Evolutionary conservation across 2,797 vertebrate genomes (phyloP).

Genomic region (Fundulus diaphanus): DNA sequence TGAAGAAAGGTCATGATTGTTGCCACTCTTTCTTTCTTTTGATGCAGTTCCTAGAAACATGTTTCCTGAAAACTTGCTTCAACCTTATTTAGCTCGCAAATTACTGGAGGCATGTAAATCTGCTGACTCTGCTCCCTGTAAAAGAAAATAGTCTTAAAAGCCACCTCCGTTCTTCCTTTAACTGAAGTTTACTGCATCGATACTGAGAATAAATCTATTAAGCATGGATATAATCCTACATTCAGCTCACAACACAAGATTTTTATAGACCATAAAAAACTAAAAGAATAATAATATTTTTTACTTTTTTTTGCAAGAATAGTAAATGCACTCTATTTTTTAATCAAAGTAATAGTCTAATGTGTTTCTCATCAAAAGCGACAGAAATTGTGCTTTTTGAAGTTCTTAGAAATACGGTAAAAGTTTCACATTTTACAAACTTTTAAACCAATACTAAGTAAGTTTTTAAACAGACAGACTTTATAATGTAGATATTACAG

Average conservation of each 20-base stretch:
- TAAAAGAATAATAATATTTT: too few relatives aligned
- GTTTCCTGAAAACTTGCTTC: conserved; percentile 12
- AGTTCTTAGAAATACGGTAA: too few relatives aligned
- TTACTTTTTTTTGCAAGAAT: too few relatives aligned
- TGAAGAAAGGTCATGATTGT: not conserved
- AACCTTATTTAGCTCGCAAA: conserved; percentile 43
- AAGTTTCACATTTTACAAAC: too few relatives aligned
- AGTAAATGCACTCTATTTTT: too few relatives aligned
- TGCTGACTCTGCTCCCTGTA: not conserved
- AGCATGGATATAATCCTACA: not conserved
- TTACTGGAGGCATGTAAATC: conserved; percentile 19
- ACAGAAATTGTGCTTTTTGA: too few relatives aligned
- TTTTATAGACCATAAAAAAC: not conserved
- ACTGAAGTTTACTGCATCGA: not conserved
- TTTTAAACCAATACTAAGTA: too few relatives aligned
- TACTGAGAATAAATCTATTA: not conserved
- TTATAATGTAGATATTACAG: too few relatives aligned
- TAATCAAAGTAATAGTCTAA: too few relatives aligned
- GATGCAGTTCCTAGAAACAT: not conserved
- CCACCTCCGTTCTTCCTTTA: not conserved
- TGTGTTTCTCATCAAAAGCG: too few relatives aligned
- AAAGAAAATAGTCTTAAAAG: not conserved
- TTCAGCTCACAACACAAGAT: not conserved
- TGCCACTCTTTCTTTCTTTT: not conserved
- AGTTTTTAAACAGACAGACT: too few relatives aligned